Evolutionary conservation across 2,888 invertebrate genomes (phyloP).

Genomic region (Oxystoma pomonae): DNA sequence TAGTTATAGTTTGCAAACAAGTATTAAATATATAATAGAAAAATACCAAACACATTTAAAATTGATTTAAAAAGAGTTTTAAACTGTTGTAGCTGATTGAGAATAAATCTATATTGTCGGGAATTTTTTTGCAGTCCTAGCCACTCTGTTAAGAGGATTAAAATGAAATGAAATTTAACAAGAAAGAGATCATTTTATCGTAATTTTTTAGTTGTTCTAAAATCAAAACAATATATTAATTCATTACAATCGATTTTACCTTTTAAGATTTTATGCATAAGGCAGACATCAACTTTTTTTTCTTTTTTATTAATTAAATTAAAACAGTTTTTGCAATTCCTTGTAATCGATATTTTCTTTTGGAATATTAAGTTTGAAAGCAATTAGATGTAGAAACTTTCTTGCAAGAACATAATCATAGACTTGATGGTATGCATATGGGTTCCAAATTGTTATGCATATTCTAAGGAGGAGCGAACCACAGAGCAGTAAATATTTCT

Average conservation of each 20-base stretch:
- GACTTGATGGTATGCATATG: background rate
- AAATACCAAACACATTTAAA: too few relatives aligned
- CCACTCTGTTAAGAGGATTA: background rate
- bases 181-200: background rate
- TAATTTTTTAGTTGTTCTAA: background rate
- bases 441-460: background rate
- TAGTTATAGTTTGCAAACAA: too few relatives aligned
- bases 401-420: background rate
- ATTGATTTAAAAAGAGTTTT: background rate
- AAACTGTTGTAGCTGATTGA: background rate
- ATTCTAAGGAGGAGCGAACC: background rate
- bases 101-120: background rate
- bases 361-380: background rate
- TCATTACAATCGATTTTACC: background rate
- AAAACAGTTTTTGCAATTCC: background rate
- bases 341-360: background rate
- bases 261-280: background rate
- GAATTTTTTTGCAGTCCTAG: background rate
- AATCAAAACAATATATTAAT: background rate
- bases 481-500: background rate
- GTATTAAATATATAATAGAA: too few relatives aligned
- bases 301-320: background rate
- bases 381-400: background rate
- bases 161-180: background rate
- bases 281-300: background rate